phyloP scores from a whole-genome alignment of 2,797 vertebrate genomes.

The Sebastiscus tertius region DNA sequence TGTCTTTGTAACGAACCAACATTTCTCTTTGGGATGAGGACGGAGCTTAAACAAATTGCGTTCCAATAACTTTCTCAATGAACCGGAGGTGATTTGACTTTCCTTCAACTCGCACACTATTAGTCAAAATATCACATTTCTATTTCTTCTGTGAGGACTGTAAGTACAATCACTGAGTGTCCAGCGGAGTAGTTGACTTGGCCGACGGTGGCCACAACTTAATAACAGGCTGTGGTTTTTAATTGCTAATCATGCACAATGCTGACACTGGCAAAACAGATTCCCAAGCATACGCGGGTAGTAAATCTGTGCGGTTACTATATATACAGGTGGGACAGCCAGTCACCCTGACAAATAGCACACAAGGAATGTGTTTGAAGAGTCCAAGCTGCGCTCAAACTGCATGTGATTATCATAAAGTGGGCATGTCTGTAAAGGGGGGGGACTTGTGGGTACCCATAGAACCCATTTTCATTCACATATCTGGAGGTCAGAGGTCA shows the following conservation, averaged over 20 bases:
- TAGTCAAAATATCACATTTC: conserved; percentile 64
- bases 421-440: too few species aligned
- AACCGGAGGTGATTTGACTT: conserved; percentile 62
- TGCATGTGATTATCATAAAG: too few species aligned
- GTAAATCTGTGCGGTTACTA: background rate
- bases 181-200: conserved; percentile 38
- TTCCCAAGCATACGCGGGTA: background rate
- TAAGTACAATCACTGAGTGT: conserved; percentile 32
- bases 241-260: conserved; percentile 18
- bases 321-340: background rate
- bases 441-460: too few species aligned
- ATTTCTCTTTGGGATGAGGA: conserved; percentile 43
- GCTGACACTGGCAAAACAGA: background rate
- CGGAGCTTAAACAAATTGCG: conserved; percentile 48
- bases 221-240: conserved; percentile 17
- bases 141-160: conserved; percentile 35
- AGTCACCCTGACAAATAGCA: background rate
- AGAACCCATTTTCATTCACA: too few species aligned
- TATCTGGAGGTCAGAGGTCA: too few species aligned
- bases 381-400: background rate
- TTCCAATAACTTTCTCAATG: conserved; percentile 59
- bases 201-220: conserved; percentile 17
- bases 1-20: conserved; percentile 52
- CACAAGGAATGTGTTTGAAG: background rate
- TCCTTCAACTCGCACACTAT: conserved; percentile 42